phyloP scores from a whole-genome alignment of 2,888 invertebrate species.

The Pasiphila rectangulata region DNA sequence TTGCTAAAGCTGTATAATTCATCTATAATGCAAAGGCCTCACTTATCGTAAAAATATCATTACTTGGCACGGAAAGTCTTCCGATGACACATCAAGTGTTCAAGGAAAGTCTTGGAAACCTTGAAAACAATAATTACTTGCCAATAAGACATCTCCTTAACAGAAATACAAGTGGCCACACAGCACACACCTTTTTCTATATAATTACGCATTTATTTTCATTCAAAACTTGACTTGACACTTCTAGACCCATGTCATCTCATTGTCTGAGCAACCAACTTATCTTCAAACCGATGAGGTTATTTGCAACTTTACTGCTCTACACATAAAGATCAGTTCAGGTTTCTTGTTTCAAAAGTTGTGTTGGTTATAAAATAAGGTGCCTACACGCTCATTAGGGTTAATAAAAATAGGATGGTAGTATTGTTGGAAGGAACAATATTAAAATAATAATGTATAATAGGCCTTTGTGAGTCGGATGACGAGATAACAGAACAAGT shows the following conservation, averaged over 20 bases:
- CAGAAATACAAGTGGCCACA: slow-evolving; percentile 43
- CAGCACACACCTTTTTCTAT: slow-evolving; percentile 61
- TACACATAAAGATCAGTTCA: slow-evolving; percentile 39
- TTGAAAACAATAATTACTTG: slow-evolving; percentile 22
- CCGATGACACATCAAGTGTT: no score
- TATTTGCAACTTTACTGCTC: slow-evolving; percentile 14
- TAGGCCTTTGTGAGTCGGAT: slow-evolving; percentile 55
- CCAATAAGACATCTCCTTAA: slow-evolving; percentile 34
- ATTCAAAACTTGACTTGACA: slow-evolving; percentile 68
- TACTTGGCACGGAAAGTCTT: no score
- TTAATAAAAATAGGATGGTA: slow-evolving; percentile 60
- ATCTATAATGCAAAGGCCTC: no score
- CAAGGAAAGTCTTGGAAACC: no score
- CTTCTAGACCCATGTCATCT: slow-evolving; percentile 70
- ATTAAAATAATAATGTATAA: slow-evolving; percentile 76
- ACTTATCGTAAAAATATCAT: no score
- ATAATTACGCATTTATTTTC: slow-evolving; percentile 75
- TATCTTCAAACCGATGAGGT: slow-evolving; percentile 22
- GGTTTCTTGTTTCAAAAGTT: slow-evolving; percentile 20
- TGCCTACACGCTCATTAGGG: slow-evolving; percentile 77
- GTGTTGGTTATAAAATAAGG: slow-evolving; percentile 49
- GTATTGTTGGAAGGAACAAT: slow-evolving; percentile 70
- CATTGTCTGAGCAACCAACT: slow-evolving; percentile 50
- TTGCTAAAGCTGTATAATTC: no score
- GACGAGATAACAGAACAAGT: slow-evolving; percentile 17